Conservation (phyloP, 2,888 invertebrate genomes). For the Polydrusus pterygomalis region DNA sequence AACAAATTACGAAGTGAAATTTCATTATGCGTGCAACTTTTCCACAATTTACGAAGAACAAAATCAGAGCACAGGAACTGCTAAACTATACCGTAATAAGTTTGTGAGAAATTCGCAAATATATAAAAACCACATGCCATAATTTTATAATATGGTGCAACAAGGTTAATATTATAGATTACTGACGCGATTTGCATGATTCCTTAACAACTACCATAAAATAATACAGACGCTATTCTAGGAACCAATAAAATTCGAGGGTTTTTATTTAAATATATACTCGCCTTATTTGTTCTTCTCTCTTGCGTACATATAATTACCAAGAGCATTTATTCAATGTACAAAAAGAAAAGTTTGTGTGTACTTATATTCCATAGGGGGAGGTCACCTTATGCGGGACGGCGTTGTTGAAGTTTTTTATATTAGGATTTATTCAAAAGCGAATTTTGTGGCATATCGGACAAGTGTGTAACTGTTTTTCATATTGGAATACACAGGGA, state of each 20-base stretch:
- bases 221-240: conserved; percentile 54
- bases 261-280: conserved; percentile 38
- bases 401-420: no score
- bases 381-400: not conserved
- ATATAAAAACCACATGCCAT: conserved; percentile 24
- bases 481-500: no score
- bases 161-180: conserved; percentile 58
- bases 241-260: conserved; percentile 46
- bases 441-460: no score
- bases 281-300: conserved; percentile 36
- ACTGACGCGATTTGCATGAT: conserved; percentile 58
- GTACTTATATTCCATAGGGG: conserved; percentile 22
- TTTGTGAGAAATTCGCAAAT: conserved; percentile 32
- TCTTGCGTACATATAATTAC: conserved; percentile 27
- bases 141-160: conserved; percentile 15
- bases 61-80: conserved; percentile 27
- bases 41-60: conserved; percentile 2
- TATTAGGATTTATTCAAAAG: no score
- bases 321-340: conserved; percentile 18
- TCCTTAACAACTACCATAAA: conserved; percentile 61
- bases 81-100: conserved; percentile 24
- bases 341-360: conserved; percentile 24
- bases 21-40: conserved; percentile 21
- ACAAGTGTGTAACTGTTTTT: no score
- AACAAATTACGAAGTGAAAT: conserved; percentile 3